These are phyloP conservation scores for Epinephelus coioides DNA, from an alignment of 2,797 vertebrate species.

Conservation along the genomic window DNA sequence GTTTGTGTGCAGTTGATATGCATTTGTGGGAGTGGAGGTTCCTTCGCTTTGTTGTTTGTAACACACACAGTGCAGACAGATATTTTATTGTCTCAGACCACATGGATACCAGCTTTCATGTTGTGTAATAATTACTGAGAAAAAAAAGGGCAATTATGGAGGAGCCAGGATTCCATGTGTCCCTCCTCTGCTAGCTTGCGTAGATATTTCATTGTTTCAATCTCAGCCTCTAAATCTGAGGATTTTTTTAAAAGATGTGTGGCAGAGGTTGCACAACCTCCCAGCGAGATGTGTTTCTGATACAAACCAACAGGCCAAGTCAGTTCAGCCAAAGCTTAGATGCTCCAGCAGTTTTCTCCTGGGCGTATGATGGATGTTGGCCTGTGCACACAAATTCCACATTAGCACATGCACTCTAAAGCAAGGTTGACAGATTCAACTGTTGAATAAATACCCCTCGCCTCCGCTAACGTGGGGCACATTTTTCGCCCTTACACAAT, in stretches of 20 bases:
- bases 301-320: conserved; percentile 54
- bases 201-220: conserved; percentile 45
- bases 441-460: conserved; percentile 54
- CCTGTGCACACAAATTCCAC: conserved; percentile 43
- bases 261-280: conserved; percentile 62
- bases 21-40: conserved; percentile 17
- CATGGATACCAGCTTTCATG: conserved; percentile 45
- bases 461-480: conserved; percentile 23
- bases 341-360: conserved; percentile 51
- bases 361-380: conserved; percentile 44
- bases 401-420: conserved; percentile 47
- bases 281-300: conserved; percentile 60
- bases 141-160: conserved; percentile 31
- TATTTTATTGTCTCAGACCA: conserved; percentile 41
- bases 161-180: conserved; percentile 28
- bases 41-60: conserved; percentile 33
- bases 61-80: conserved; percentile 35
- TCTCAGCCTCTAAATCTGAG: conserved; percentile 22
- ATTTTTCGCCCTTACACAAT: conserved; percentile 36
- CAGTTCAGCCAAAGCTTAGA: conserved; percentile 48
- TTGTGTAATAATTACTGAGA: conserved; percentile 21
- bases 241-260: conserved; percentile 34
- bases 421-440: conserved; percentile 57
- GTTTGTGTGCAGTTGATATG: conserved; percentile 18
- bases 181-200: conserved; percentile 21